phyloP scores from a whole-genome alignment of 2,113 vertebrate genomes.

The Myotis lucifugus region DNA sequence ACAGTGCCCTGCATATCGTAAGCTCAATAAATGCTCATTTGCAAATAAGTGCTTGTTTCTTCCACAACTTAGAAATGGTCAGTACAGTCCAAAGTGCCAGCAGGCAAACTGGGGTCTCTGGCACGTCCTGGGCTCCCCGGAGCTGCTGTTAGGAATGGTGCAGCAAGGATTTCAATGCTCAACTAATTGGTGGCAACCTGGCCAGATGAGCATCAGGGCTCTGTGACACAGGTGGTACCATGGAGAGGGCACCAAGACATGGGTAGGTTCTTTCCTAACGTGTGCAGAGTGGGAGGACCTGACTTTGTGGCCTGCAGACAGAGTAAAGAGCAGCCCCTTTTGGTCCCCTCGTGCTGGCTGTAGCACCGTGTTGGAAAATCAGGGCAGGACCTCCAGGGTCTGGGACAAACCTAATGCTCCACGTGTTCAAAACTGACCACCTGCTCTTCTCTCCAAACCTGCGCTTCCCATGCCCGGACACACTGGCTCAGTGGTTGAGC shows the following conservation, averaged over 20 bases:
- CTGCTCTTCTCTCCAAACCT: background rate
- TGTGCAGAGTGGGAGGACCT: too few species aligned
- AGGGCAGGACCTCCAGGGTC: background rate
- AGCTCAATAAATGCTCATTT: slow-evolving; percentile 63
- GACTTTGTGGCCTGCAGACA: background rate
- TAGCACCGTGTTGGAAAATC: background rate
- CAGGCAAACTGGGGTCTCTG: background rate
- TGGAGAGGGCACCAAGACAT: background rate
- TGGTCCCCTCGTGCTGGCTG: background rate
- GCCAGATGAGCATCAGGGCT: background rate
- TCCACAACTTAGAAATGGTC: background rate
- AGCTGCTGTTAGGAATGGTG: background rate
- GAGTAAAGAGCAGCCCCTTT: background rate
- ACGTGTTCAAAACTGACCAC: background rate
- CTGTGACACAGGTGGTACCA: background rate
- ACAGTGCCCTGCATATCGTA: background rate
- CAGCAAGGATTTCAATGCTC: background rate
- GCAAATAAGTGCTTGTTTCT: background rate
- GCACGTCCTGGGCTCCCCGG: background rate
- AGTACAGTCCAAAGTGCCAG: background rate
- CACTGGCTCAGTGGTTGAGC: too few species aligned
- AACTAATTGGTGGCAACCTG: background rate
- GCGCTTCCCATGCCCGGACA: background rate
- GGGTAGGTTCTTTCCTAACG: background rate
- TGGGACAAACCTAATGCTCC: background rate